phyloP scores from a whole-genome alignment of 1,140 invertebrate genomes.

The Aphis gossypii region DNA sequence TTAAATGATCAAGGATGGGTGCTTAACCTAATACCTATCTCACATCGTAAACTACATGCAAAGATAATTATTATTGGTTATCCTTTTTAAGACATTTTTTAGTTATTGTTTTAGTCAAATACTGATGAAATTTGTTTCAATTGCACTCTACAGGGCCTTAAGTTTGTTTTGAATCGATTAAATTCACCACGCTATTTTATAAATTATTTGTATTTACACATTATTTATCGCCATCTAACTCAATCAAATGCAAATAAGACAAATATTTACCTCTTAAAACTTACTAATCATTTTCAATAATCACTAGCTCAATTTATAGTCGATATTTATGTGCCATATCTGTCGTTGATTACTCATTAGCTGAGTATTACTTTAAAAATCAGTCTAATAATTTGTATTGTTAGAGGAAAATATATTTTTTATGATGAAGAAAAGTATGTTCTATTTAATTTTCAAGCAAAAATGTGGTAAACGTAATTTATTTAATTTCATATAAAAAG shows the following conservation, averaged over 20 bases:
- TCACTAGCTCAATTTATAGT: not conserved
- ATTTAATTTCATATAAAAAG: not conserved
- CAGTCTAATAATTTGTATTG: not conserved
- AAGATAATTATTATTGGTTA: not conserved
- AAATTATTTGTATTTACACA: not conserved
- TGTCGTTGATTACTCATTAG: too few species aligned
- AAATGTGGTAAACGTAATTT: not conserved
- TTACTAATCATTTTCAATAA: not conserved
- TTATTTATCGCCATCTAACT: not conserved
- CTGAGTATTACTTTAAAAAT: not conserved
- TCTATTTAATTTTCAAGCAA: not conserved
- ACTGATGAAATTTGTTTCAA: not conserved
- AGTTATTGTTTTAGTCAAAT: not conserved
- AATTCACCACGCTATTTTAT: not conserved
- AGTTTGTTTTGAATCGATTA: not conserved
- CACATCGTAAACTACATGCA: not conserved
- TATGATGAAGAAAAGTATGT: not conserved
- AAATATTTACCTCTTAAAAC: not conserved
- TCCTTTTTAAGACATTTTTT: not conserved
- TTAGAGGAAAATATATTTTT: not conserved
- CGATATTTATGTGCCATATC: not conserved
- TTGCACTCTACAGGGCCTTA: not conserved
- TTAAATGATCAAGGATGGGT: too few species aligned
- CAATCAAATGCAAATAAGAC: not conserved
- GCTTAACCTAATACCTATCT: too few species aligned